These are phyloP conservation scores for Pammene aurita DNA, from an alignment of 2,888 invertebrate genomes.

Conservation along the genomic window DNA sequence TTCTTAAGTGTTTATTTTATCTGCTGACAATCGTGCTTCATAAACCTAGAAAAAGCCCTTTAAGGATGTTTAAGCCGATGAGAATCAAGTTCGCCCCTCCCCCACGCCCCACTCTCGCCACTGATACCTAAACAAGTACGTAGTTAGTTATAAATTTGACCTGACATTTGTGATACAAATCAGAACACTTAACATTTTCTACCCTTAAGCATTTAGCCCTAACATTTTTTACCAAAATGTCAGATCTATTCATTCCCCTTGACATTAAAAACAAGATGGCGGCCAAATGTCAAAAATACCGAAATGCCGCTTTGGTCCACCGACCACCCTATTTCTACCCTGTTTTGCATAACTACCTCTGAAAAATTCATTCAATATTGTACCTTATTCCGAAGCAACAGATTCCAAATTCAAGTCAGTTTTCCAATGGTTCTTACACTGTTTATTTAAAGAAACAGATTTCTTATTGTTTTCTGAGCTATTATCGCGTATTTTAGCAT, in stretches of 20 bases:
- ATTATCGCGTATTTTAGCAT: conserved; percentile 43
- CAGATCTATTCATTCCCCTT: conserved; percentile 29
- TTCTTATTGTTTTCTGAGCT: conserved; percentile 37
- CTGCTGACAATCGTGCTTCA: too few species aligned
- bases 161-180: conserved; percentile 12
- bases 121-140: too few species aligned
- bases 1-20: too few species aligned
- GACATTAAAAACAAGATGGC: conserved; percentile 35
- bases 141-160: too few species aligned
- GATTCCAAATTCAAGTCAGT: too few species aligned
- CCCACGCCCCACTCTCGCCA: too few species aligned
- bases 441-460: too few species aligned
- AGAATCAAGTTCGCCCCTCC: too few species aligned
- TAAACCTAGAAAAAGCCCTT: too few species aligned
- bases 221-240: conserved; percentile 36
- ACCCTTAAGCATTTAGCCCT: conserved; percentile 16
- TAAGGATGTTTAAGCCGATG: too few species aligned
- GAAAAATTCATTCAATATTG: neutral
- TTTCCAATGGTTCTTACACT: too few species aligned
- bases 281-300: conserved; percentile 38
- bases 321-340: conserved; percentile 30
- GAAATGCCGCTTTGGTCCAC: conserved; percentile 29
- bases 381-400: too few species aligned
- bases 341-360: neutral
- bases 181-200: conserved; percentile 32